Conservation (phyloP, 2,113 vertebrate species). For the Myrmecophaga tridactyla region DNA sequence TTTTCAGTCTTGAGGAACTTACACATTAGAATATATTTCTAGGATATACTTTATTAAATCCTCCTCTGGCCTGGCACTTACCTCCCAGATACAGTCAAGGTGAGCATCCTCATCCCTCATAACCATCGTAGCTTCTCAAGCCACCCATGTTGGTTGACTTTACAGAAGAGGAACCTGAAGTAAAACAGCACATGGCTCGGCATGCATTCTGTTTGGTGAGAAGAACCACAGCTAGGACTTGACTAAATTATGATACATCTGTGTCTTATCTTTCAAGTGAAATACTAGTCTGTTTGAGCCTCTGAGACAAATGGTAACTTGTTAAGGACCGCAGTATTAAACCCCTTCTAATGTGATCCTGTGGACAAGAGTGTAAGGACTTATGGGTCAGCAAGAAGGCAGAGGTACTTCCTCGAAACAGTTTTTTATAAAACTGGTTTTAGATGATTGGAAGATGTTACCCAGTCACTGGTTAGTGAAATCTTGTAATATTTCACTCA, state of each 20-base stretch:
- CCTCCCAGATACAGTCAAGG: background rate
- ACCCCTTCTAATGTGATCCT: background rate
- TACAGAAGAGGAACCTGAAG: background rate
- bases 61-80: background rate
- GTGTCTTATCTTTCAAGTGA: background rate
- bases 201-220: background rate
- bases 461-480: background rate
- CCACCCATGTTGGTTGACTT: background rate
- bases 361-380: slow-evolving; percentile 45
- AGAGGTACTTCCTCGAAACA: background rate
- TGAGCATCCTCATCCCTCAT: background rate
- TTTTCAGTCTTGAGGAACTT: slow-evolving; percentile 8
- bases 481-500: slow-evolving; percentile 57
- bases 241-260: background rate
- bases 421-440: slow-evolving; percentile 59
- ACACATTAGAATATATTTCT: background rate
- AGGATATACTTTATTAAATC: background rate
- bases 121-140: too few species aligned
- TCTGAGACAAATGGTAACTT: background rate
- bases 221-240: background rate
- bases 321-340: background rate
- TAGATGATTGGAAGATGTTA: background rate
- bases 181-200: background rate
- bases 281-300: background rate
- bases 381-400: slow-evolving; percentile 58